Evolutionary conservation across 2,888 invertebrate species (phyloP), one percentile per base, ranked within the genome.

Genomic region (Ecliptopera silaceata): DNA sequence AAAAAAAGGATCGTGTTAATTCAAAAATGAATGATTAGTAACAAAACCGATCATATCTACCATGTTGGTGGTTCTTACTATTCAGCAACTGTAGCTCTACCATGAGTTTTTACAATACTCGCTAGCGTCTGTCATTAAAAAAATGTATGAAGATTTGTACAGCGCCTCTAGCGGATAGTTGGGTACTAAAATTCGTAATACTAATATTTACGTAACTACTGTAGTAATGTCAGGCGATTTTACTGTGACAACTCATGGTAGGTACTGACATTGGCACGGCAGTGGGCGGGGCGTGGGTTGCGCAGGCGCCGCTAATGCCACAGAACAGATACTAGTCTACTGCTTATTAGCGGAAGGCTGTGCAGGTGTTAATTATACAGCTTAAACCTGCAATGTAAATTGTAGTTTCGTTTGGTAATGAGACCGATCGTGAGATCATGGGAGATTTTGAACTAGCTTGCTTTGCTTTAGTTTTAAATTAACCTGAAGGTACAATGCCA

Each of bases 361-460:
- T 42, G 66, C 72, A 80, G 78, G 80, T 84, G 84, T 68, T 85
- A 82, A 85, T 85, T 85, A 72, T 71, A 56, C 46, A 52, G 48
- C 59, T 60, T 60, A 61, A 61, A 51, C 56, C 49, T 50, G 64
- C 54, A 51, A 29, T 49, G 55, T 44, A 44, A 38, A 38, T 44
- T n/a, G 39, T 26, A 34, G 44, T 39, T 48, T 20, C 15, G 17
- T 44, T 32, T 29, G 39, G 45, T 49, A 49, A 56, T 63, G 53
- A 43, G 48, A 36, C 44, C 71, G 72, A 77, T 47, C 47, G 44
- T 45, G 34, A 44, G 41, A 53, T 45, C 43, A 13, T 42, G 13
- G 66, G 41, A 39, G 20, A 22, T 12, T 22, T 41, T 41, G 12
- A 41, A 41, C 8, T 15, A 68, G 71, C 64, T 67, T 60, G 20